These are phyloP conservation scores for Pseudonaja textilis DNA, from an alignment of 2,113 vertebrate genomes.

Conservation along the genomic window DNA sequence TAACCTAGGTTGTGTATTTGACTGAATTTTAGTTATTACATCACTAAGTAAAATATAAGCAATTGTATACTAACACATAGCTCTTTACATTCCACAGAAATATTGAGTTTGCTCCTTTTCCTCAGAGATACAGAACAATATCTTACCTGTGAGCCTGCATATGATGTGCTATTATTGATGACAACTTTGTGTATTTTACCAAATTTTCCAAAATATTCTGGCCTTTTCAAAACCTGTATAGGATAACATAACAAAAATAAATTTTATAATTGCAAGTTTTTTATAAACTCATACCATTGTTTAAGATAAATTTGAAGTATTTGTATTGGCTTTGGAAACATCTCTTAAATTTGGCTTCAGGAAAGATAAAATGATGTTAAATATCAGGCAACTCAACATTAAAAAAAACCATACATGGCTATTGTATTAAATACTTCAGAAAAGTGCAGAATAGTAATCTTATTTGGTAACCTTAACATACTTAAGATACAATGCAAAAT, in stretches of 20 bases:
- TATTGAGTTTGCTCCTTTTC: neutral
- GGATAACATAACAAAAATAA: neutral
- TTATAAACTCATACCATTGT: neutral
- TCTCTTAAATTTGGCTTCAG: neutral
- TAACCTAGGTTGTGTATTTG: neutral
- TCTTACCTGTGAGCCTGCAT: conserved; percentile 97
- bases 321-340: neutral
- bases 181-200: conserved; percentile 99
- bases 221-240: conserved; percentile 93
- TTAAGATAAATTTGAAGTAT: neutral
- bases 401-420: neutral
- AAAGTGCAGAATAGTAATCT: neutral
- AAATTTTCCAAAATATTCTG: conserved; percentile 99
- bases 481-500: neutral
- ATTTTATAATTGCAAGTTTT: neutral
- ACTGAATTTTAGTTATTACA: neutral
- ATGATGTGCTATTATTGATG: conserved; percentile 99
- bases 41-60: neutral
- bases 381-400: neutral
- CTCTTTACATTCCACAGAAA: neutral
- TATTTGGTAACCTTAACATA: neutral
- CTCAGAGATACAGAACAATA: neutral
- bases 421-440: neutral
- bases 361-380: neutral
- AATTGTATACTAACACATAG: neutral